Evolutionary conservation across 1,140 invertebrate genomes (phyloP), one percentile per base, ranked within the genome.

Genomic region (Brachionus angularis): DNA sequence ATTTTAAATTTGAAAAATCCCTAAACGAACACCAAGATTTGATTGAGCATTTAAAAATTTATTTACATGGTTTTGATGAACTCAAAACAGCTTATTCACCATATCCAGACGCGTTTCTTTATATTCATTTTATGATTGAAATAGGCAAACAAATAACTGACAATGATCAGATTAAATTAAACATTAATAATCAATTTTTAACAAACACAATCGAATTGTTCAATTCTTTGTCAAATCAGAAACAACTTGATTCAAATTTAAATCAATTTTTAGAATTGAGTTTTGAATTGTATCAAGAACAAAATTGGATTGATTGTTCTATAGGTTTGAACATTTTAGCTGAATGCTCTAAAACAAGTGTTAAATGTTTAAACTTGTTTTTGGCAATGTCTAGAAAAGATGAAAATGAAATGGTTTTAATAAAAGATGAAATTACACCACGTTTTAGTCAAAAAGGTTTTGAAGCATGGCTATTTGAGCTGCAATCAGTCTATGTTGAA

Each of bases 31-130:
- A 47, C 10, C 12, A 31, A 3, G 62, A 46, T 67, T 23, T 67
- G 14, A 27, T 29, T 3, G 62, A 67, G 4, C 62, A 67, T 47
- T 25, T 67, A 10, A 34, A 27, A 25, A 47, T 67, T 27, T 67
- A 67, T 67, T 21, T 67, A 21, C 42, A 67, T 5, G 62, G 62
- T 23, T 47, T 67, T 46, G 29, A 29, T 0, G 62, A 67, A 5
- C 14, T 67, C 18, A 46, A 67, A 36, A 33, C 62, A 36, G 76
- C 78, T 0, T 82, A 82, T 75, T 77, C 75, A 50, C 77, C 79
- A 2, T 81, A 80, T 62, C 80, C 80, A 14, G 79, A 81, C 73
- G 79, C 79, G 10, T 75, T 79, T 5, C 73, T 80, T 33, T 79
- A 75, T 18, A 47, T 81, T 25, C 72, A 78, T 18, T 81, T 78